phyloP scores from a whole-genome alignment of 2,888 invertebrate species.

The Zaprionus bogoriensis region DNA sequence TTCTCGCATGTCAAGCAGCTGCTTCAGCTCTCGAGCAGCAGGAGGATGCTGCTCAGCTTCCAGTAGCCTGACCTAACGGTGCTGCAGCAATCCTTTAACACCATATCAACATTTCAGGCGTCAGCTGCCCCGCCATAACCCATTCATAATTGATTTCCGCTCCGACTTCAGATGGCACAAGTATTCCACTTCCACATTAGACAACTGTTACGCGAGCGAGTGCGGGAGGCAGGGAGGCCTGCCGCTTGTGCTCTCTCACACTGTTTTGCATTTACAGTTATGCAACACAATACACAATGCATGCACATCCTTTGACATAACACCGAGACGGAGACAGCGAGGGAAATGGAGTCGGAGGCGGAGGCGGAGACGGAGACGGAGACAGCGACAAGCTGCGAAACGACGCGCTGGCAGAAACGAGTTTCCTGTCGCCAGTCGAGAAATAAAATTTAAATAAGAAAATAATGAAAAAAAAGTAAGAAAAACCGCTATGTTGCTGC shows the following conservation, averaged over 20 bases:
- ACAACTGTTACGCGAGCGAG: constrained; percentile 60
- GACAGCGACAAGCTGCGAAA: constrained; percentile 17
- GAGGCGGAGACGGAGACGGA: background rate
- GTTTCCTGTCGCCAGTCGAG: constrained; percentile 65
- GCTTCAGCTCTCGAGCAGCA: constrained; percentile 6
- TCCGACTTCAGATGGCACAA: constrained; percentile 19
- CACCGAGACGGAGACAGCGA: constrained; percentile 21
- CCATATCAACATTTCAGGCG: too few species aligned
- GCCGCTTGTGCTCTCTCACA: too few species aligned
- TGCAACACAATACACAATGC: constrained; percentile 65
- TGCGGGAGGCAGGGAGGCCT: constrained; percentile 8
- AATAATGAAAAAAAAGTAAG: constrained; percentile 44
- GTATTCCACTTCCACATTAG: constrained; percentile 37
- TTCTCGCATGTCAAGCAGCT: constrained; percentile 30
- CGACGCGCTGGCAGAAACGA: constrained; percentile 51
- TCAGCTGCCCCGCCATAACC: constrained; percentile 49
- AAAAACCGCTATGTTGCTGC: constrained; percentile 66
- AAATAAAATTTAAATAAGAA: constrained; percentile 68
- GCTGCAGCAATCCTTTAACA: constrained; percentile 57
- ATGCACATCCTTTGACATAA: constrained; percentile 66
- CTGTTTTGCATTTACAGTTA: constrained; percentile 72
- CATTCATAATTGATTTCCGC: constrained; percentile 70
- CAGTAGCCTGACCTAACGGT: constrained; percentile 55
- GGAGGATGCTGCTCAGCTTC: constrained; percentile 13
- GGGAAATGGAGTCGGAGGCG: constrained; percentile 2